Base-by-base conservation (phyloP, 1,140 invertebrate species). In the Pseudomyrmex dendroicus region DNA sequence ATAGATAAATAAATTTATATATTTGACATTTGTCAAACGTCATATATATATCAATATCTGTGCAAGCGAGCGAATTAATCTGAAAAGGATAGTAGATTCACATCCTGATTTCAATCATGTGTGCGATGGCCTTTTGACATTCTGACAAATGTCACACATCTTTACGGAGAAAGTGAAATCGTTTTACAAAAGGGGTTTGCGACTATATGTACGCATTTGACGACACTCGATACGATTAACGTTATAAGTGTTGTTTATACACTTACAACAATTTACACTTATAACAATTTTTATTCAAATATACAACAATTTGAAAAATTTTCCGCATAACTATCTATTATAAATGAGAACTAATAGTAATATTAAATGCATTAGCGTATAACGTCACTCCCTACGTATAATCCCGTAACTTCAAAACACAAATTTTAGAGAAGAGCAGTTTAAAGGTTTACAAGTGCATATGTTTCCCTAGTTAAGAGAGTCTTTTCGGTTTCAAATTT, bases 121-220 rank as follows among this genome's bases (percentile, higher is more conserved):
- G 22, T 52, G 52, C 46, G 17, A 62, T 82, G 72, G 59, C 73
- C 86, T 48, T 54, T 22, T 84, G 72, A 87, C 80, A 78, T 86
- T 86, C 80, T 66, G 67, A 56, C 48, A 84, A 87, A 87, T 86
- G 86, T 83, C 86, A 86, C 64, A 56, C 83, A 85, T 86, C 56
- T 44, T 76, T 22, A 35, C 35, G 20, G 50, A 46, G 64, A 61
- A 73, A 77, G 64, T n/a, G 35, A 9, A 46, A 54, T 50, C 25
- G 22, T 52, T 85, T 46, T 10, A 5, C 48, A 70, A 70, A 78
- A 35, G 10, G 46, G 35, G 35, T 20, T 25, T 17, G 13, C 20
- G 46, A 78, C 20, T 35, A 44, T 35, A 44, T 57, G 48, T 57
- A 25, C 56, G 52, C 67, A 12, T 17, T 35, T 0, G 46, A 48